Evolutionary conservation across 2,888 invertebrate genomes (phyloP).

Genomic region (Dascillus cervinus): DNA sequence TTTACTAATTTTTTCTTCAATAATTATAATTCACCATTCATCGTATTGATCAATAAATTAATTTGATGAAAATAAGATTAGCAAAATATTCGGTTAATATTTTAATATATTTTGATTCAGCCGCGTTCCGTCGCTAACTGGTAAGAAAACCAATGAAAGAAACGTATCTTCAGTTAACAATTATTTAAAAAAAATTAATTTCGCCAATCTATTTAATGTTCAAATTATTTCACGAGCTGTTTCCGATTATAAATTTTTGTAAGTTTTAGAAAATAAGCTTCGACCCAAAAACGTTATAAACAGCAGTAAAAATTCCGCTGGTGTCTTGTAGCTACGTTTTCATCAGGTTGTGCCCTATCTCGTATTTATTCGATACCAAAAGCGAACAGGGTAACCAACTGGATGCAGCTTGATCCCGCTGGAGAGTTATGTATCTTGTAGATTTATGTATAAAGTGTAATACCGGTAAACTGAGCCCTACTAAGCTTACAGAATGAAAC

Average conservation of each 20-base stretch:
- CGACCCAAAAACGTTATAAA: conserved; percentile 4
- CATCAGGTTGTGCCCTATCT: conserved; percentile 12
- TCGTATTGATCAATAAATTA: too few relatives aligned
- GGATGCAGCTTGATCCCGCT: conserved; percentile 36
- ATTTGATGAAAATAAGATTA: too few relatives aligned
- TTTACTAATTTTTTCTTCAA: too few relatives aligned
- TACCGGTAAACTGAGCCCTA: conserved; percentile 32
- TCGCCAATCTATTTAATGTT: neutral
- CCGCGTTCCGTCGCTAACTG: too few relatives aligned
- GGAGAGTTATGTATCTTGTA: conserved; percentile 43
- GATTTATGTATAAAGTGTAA: conserved; percentile 44
- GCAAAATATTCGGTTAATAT: too few relatives aligned
- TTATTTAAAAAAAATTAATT: conserved; percentile 3
- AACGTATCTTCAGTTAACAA: too few relatives aligned
- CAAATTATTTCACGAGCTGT: too few relatives aligned
- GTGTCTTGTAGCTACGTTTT: conserved; percentile 10
- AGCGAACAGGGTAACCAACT: conserved; percentile 18
- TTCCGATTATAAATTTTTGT: too few relatives aligned
- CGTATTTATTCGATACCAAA: conserved; percentile 19
- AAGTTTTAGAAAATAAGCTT: too few relatives aligned
- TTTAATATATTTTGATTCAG: too few relatives aligned
- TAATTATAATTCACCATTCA: too few relatives aligned
- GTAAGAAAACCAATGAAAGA: too few relatives aligned
- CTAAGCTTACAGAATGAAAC: conserved; percentile 34
- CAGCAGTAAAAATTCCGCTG: conserved; percentile 16